These are phyloP conservation scores for Sphaerophoria rueppellii DNA, from an alignment of 2,888 invertebrate genomes.

Conservation along the genomic window DNA sequence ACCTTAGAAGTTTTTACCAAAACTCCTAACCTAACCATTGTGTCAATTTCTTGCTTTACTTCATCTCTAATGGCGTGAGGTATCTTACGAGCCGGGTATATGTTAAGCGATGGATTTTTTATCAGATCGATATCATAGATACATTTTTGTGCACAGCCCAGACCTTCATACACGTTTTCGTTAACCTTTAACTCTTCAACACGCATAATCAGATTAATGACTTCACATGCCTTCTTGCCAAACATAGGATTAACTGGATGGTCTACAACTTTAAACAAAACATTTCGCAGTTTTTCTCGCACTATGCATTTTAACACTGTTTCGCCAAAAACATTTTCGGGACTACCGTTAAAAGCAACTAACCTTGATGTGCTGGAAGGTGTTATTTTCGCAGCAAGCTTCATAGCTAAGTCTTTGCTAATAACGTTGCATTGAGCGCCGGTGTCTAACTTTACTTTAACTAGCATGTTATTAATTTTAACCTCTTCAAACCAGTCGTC, in stretches of 20 bases:
- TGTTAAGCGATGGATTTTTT: conserved; percentile 30
- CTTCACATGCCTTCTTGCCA: conserved; percentile 37
- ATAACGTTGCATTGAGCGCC: conserved; percentile 42
- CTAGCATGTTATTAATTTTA: background rate
- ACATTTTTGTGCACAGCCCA: conserved; percentile 27
- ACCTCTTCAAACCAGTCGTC: conserved; percentile 33
- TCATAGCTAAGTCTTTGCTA: conserved; percentile 32
- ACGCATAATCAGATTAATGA: conserved; percentile 25
- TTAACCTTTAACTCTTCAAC: conserved; percentile 10
- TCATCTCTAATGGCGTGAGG: conserved; percentile 40
- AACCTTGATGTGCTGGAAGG: conserved; percentile 32
- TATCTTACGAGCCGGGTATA: conserved; percentile 42
- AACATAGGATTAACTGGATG: conserved; percentile 20
- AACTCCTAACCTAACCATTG: conserved; percentile 41
- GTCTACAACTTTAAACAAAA: conserved; percentile 45
- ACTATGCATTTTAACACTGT: conserved; percentile 29
- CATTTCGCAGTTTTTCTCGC: conserved; percentile 10
- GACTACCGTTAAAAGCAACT: conserved; percentile 31
- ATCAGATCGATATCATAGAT: conserved; percentile 40
- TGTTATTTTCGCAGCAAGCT: conserved; percentile 31
- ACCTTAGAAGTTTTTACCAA: conserved; percentile 13
- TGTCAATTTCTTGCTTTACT: conserved; percentile 41
- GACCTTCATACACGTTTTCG: conserved; percentile 27
- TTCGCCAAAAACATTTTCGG: conserved; percentile 32
- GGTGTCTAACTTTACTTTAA: conserved; percentile 37